Percentiles rank a stretch among this genome's conserved stretches.
Evolutionary conservation across 2,888 invertebrate species (phyloP).

Genomic region (Neuroscelio doddi): DNA sequence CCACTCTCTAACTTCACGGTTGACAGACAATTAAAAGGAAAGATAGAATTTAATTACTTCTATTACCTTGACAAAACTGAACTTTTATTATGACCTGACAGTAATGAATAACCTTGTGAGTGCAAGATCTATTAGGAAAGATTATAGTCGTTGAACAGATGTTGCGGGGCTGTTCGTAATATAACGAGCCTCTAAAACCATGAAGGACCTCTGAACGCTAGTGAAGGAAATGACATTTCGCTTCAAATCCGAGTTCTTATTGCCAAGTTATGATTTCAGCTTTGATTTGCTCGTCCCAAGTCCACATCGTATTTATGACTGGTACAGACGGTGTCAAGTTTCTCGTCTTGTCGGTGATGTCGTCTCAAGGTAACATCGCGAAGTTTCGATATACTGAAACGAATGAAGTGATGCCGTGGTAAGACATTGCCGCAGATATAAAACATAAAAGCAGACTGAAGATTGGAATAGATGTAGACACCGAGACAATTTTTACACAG

Average conservation of each 20-base stretch:
- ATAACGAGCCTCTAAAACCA: constrained; percentile 6
- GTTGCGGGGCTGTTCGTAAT: constrained; percentile 1
- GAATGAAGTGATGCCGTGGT: constrained; percentile 24
- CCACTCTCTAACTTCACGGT: no score
- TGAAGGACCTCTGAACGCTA: not conserved
- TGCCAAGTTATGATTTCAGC: constrained; percentile 22
- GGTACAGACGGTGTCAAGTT: constrained; percentile 19
- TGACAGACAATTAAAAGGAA: no score
- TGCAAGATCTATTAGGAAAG: constrained; percentile 2
- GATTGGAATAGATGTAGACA: constrained; percentile 14
- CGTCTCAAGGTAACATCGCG: constrained; percentile 21
- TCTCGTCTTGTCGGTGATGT: constrained; percentile 30
- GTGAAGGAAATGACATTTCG: constrained; percentile 28
- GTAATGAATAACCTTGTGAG: not conserved
- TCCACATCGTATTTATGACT: constrained; percentile 12
- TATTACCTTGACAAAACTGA: no score
- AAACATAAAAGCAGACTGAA: constrained; percentile 12
- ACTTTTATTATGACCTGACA: not conserved
- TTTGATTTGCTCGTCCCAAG: not conserved
- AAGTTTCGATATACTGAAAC: constrained; percentile 15
- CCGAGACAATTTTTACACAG: not conserved
- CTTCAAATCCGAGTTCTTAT: constrained; percentile 29
- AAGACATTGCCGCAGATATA: constrained; percentile 14
- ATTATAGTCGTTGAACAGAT: constrained; percentile 15
- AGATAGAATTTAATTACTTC: no score